Evolutionary conservation across 2,888 invertebrate genomes (phyloP).

Genomic region (Habroteleia sp.): DNA sequence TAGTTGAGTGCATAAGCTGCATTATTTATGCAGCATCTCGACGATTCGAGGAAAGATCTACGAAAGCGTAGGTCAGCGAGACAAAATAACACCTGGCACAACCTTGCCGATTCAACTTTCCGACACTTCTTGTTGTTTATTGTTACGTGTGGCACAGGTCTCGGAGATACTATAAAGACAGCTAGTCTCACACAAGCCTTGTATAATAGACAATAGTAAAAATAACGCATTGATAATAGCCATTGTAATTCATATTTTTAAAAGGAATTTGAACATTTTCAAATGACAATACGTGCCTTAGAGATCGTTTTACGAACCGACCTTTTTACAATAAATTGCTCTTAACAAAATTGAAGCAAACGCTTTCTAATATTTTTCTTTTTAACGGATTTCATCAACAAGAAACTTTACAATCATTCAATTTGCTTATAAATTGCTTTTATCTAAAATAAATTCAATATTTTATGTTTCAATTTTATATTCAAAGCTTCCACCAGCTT

Average conservation of each 20-base stretch:
- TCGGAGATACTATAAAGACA: constrained; percentile 2
- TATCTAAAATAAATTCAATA: too few relatives aligned
- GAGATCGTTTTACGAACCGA: constrained; percentile 13
- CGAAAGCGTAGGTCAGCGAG: constrained; percentile 47
- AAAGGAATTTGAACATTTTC: constrained; percentile 29
- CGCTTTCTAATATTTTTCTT: background rate
- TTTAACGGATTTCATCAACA: too few relatives aligned
- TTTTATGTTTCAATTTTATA: too few relatives aligned
- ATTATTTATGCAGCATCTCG: constrained; percentile 45
- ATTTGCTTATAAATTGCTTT: too few relatives aligned
- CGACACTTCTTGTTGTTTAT: constrained; percentile 38
- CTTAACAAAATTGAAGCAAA: constrained; percentile 23
- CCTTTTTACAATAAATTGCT: constrained; percentile 24
- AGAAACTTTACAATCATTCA: too few relatives aligned
- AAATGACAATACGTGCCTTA: constrained; percentile 23
- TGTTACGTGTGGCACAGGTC: constrained; percentile 34
- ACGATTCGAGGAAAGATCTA: constrained; percentile 38
- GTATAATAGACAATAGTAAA: constrained; percentile 37
- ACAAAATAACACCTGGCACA: constrained; percentile 58
- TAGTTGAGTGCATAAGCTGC: constrained; percentile 45
- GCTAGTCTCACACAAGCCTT: constrained; percentile 12
- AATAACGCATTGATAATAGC: constrained; percentile 34
- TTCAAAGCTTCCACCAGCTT: too few relatives aligned
- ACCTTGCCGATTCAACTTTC: constrained; percentile 38
- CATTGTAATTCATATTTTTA: constrained; percentile 42